Percentiles rank a stretch among this genome's conserved stretches.
These are phyloP conservation scores for Achlya flavicornis DNA, from an alignment of 2,888 invertebrate genomes.

Conservation along the genomic window DNA sequence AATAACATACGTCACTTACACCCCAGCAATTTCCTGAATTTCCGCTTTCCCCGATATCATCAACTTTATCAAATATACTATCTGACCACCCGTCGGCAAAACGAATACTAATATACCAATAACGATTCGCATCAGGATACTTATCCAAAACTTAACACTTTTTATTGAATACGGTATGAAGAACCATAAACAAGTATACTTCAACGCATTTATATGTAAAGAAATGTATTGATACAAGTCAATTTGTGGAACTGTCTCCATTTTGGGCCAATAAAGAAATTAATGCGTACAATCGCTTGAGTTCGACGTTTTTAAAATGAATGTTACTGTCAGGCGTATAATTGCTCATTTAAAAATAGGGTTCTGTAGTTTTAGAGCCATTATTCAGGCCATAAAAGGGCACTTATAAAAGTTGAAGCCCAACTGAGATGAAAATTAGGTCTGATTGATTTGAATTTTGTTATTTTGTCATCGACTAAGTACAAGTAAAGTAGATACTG, in stretches of 20 bases:
- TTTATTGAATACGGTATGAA: slow-evolving; percentile 46
- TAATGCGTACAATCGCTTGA: background rate
- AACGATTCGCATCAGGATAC: slow-evolving; percentile 35
- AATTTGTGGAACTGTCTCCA: slow-evolving; percentile 19
- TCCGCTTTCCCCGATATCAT: slow-evolving; percentile 45
- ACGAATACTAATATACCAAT: slow-evolving; percentile 41
- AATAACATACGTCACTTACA: slow-evolving; percentile 45
- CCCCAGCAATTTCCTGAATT: slow-evolving; percentile 53
- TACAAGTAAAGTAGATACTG: no score
- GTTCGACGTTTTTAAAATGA: background rate
- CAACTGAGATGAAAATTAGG: no score
- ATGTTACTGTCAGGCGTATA: background rate
- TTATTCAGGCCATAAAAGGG: no score
- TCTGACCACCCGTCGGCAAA: slow-evolving; percentile 49
- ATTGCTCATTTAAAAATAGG: background rate
- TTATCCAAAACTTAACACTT: slow-evolving; percentile 46
- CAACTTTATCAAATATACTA: slow-evolving; percentile 46
- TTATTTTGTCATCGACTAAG: no score
- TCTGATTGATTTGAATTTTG: no score
- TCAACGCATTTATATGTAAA: slow-evolving; percentile 47
- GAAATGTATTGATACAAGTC: slow-evolving; percentile 49
- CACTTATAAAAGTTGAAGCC: no score
- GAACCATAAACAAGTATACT: slow-evolving; percentile 53
- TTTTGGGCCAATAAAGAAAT: background rate
- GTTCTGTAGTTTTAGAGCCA: background rate